Conservation (phyloP, 1,140 invertebrate species). For the Macrocentrus cingulum region DNA sequence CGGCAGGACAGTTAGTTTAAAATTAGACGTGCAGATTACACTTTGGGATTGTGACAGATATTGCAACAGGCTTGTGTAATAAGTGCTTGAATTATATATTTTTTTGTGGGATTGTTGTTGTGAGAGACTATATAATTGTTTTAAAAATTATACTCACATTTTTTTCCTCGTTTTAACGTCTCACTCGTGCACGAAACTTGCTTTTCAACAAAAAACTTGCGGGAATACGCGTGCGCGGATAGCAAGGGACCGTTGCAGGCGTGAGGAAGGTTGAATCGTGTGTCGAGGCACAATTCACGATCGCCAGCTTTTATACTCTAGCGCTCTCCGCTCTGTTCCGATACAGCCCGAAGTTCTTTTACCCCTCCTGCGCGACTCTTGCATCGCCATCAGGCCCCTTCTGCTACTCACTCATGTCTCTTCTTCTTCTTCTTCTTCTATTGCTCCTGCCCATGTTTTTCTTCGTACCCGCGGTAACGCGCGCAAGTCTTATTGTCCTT, state of each 20-base stretch:
- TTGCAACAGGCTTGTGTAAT: too few relatives aligned
- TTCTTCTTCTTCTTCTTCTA: constrained; percentile 6
- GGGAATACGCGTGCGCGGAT: constrained; percentile 35
- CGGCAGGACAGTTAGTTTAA: too few relatives aligned
- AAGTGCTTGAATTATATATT: too few relatives aligned
- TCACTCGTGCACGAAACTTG: too few relatives aligned
- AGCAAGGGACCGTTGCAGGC: constrained; percentile 27
- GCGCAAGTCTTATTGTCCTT: constrained; percentile 17
- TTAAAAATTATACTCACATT: too few relatives aligned
- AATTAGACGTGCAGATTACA: too few relatives aligned
- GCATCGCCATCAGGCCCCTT: constrained; percentile 1
- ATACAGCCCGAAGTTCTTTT: constrained; percentile 27
- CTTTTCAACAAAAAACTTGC: too few relatives aligned
- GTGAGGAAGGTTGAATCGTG: constrained; percentile 55
- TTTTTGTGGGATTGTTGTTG: too few relatives aligned
- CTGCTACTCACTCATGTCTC: constrained; percentile 7
- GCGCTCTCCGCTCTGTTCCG: constrained; percentile 20
- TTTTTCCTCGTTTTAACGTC: too few relatives aligned
- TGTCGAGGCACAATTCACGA: constrained; percentile 53
- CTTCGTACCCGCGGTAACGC: constrained; percentile 25
- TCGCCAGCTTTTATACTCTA: constrained; percentile 56
- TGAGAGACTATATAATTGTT: too few relatives aligned
- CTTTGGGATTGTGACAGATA: too few relatives aligned
- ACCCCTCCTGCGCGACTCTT: background rate
- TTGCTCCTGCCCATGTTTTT: background rate